Base-by-base conservation (phyloP, 2,888 invertebrate genomes). In the Xanthorhoe spadicearia region DNA sequence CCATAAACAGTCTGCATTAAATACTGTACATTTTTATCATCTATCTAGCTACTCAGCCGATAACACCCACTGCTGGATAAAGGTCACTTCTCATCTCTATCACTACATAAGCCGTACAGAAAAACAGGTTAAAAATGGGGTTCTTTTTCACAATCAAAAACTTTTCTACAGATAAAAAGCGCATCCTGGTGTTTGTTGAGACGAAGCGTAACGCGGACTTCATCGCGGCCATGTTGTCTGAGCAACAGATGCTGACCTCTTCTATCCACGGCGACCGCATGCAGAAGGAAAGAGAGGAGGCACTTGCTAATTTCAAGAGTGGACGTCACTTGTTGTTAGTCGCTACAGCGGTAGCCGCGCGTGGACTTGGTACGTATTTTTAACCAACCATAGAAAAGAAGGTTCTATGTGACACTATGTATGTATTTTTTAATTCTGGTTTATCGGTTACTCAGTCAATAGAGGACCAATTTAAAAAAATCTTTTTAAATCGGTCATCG, bases 221-320 rank as follows among this genome's bases (percentile, higher is more conserved):
- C 83, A 90, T 98, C 19, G 99, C 98, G 0, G 95, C 96, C 0
- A 95, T 95, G 76, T 86, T 99, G 35, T 97, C 96, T 0, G 97
- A 97, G 83, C 87, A 89, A n/a, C 95, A 96, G 64, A 94, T 96
- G 83, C 96, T 98, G 7, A 99, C 99, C 0, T 98, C 99, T 4
- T 99, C 99, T 48, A 99, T 99, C 81, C 99, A 99, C 89, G 99
- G 99, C 43, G 99, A 99, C 90, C 95, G 99, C 54, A 95, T 97
- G 79, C 99, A 99, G 86, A 94, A 97, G 57, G 99, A 99, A 86
- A 95, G 99, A 58, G 99, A 99, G 89, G 97, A 98, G 78, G 99
- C 99, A 9, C 93, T 99, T 63, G 94, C 96, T 64, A 97, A 98
- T 83, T 99, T 99, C 87, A 96, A 96, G 82, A 92, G 87, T 15